These are phyloP conservation scores for Dolichopus griseipennis DNA, from an alignment of 2,888 invertebrate species.

Conservation along the genomic window DNA sequence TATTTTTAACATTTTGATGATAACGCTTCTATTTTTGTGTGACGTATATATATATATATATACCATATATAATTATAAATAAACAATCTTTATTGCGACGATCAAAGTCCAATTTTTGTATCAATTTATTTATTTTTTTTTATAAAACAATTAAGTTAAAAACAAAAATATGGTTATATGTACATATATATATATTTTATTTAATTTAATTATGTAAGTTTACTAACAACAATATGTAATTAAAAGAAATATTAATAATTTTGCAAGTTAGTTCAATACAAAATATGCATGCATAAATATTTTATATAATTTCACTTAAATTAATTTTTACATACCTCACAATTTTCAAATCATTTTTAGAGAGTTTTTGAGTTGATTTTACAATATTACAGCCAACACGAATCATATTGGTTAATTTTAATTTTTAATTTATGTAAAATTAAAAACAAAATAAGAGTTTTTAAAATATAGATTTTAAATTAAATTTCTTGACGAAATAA, in stretches of 20 bases:
- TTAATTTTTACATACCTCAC: too few species aligned
- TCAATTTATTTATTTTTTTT: neutral
- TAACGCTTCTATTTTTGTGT: too few species aligned
- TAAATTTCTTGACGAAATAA: too few species aligned
- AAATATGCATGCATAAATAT: neutral
- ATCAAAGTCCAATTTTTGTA: neutral
- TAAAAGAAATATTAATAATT: neutral
- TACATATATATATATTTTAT: too few species aligned
- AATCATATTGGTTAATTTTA: neutral
- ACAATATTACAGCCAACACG: slow-evolving; percentile 5
- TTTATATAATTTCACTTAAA: too few species aligned
- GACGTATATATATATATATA: too few species aligned
- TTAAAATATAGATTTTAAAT: too few species aligned
- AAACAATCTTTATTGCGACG: neutral
- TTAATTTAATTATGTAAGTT: neutral
- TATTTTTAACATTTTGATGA: neutral
- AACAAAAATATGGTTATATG: too few species aligned
- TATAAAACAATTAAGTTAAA: too few species aligned
- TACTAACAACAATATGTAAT: neutral
- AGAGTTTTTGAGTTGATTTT: neutral
- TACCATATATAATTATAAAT: too few species aligned
- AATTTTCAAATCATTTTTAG: neutral
- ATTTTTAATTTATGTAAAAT: too few species aligned
- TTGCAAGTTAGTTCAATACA: neutral
- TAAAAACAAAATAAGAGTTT: too few species aligned